These are phyloP conservation scores for Callocephalon fimbriatum DNA, from an alignment of 2,113 vertebrate species.

Conservation along the genomic window DNA sequence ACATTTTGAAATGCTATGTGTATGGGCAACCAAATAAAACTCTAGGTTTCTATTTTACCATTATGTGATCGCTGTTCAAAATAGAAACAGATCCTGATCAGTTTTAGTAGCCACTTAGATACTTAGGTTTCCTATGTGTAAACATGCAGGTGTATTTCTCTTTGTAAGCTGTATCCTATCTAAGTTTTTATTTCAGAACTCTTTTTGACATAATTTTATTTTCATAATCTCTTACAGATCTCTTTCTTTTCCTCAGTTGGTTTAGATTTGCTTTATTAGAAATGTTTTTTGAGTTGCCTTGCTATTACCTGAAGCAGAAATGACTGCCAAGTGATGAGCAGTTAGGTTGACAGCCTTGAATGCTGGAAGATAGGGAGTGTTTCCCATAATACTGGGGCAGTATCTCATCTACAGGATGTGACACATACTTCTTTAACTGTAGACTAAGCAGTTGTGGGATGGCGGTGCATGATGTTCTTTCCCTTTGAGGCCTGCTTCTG, in stretches of 20 bases:
- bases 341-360: neutral
- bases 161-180: neutral
- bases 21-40: neutral
- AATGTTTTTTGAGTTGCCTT: neutral
- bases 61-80: neutral
- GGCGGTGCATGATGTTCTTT: neutral
- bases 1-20: neutral
- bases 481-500: neutral
- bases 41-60: neutral
- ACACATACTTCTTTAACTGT: neutral
- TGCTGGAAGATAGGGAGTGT: neutral
- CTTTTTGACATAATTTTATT: neutral
- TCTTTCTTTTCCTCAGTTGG: neutral
- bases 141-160: neutral
- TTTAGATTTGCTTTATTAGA: neutral
- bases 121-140: neutral
- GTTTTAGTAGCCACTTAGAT: neutral
- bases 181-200: neutral
- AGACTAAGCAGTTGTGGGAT: neutral
- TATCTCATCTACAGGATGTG: neutral
- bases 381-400: neutral
- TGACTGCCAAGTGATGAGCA: neutral
- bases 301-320: neutral
- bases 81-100: neutral
- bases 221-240: neutral